Conservation (phyloP, 2,113 vertebrate genomes). For the Neogobius melanostomus region DNA sequence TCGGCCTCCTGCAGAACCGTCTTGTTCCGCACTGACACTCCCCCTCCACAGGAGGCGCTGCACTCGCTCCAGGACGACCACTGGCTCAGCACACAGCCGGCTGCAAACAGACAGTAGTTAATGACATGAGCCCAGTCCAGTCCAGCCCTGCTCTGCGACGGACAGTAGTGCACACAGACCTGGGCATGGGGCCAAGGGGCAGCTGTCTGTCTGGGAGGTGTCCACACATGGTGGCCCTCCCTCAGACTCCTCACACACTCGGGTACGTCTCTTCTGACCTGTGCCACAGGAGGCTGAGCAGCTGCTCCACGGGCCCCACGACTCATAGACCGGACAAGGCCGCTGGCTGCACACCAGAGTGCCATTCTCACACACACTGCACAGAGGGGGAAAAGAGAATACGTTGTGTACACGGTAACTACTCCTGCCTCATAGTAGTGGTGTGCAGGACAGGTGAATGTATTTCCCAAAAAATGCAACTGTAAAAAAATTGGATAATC, state of each 20-base stretch:
- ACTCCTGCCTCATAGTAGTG: too few relatives aligned
- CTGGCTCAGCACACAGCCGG: slow-evolving; percentile 72
- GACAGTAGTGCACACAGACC: slow-evolving; percentile 51
- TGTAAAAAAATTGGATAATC: too few relatives aligned
- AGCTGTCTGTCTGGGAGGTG: slow-evolving; percentile 56
- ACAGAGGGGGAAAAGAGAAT: neutral
- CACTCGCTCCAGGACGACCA: slow-evolving; percentile 84
- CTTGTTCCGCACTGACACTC: slow-evolving; percentile 71
- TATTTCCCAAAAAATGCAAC: too few relatives aligned
- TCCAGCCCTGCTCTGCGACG: neutral
- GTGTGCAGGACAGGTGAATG: too few relatives aligned
- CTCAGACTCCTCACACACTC: slow-evolving; percentile 66
- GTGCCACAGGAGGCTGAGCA: slow-evolving; percentile 82
- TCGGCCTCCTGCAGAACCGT: slow-evolving; percentile 59
- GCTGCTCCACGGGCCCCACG: slow-evolving; percentile 82
- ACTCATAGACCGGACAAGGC: slow-evolving; percentile 75
- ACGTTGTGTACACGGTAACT: too few relatives aligned
- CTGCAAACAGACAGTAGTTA: slow-evolving; percentile 47
- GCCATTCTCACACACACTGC: slow-evolving; percentile 83
- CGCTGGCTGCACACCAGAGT: slow-evolving; percentile 73
- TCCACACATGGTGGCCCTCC: slow-evolving; percentile 64
- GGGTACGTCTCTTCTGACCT: slow-evolving; percentile 70
- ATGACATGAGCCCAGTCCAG: neutral
- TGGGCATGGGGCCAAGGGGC: slow-evolving; percentile 74
- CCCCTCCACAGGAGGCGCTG: slow-evolving; percentile 77